Percentiles rank a stretch among this genome's conserved stretches.
These are phyloP conservation scores for Coenobita brevimanus DNA, from an alignment of 1,140 invertebrate species.

Conservation along the genomic window DNA sequence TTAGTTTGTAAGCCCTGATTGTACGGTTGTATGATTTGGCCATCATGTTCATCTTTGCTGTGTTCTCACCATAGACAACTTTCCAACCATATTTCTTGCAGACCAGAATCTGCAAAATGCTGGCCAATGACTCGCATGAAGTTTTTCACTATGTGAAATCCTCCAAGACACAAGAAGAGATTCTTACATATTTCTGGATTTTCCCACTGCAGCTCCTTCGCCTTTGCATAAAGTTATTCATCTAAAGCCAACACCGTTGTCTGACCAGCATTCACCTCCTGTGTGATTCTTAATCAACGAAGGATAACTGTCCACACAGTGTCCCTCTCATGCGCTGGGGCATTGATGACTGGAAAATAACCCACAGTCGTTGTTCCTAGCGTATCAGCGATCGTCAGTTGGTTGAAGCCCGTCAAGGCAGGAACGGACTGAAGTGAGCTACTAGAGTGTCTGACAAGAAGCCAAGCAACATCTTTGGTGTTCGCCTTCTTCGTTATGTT, in stretches of 20 bases:
- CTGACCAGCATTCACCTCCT: no score
- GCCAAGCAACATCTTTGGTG: not conserved
- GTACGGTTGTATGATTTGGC: conserved; percentile 35
- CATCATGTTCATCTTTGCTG: not conserved
- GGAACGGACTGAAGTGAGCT: not conserved
- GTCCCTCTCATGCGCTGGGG: not conserved
- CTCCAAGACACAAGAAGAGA: not conserved
- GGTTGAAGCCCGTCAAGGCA: not conserved
- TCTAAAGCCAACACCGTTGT: not conserved
- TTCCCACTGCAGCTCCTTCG: not conserved
- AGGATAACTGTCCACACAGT: not conserved
- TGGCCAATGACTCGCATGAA: conserved; percentile 24
- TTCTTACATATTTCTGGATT: not conserved
- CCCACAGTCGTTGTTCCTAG: not conserved
- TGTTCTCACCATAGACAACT: not conserved
- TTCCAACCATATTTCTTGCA: conserved; percentile 15
- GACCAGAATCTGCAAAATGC: conserved; percentile 39
- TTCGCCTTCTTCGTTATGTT: not conserved
- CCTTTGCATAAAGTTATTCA: not conserved
- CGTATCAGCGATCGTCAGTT: not conserved
- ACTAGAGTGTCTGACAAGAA: not conserved
- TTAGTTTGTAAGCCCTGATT: conserved; percentile 27
- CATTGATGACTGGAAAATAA: not conserved
- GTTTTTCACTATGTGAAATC: conserved; percentile 3
- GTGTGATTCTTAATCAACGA: no score